A percentile compares a stretch with the other conserved stretches of the same genome.
These are phyloP conservation scores for Monopis laevigella DNA, from an alignment of 2,888 invertebrate species.

Conservation along the genomic window DNA sequence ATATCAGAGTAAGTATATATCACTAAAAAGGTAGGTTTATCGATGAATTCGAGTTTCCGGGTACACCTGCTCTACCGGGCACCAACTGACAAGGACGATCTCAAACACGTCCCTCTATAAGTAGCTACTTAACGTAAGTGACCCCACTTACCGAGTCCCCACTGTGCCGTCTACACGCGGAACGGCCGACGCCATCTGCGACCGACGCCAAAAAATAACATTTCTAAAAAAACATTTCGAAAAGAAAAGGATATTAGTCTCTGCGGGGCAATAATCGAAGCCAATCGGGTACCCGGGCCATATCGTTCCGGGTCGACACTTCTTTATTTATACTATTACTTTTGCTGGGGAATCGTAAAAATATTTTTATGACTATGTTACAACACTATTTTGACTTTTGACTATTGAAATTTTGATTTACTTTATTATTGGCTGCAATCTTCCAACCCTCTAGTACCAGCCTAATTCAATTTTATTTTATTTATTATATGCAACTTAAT, in stretches of 20 bases:
- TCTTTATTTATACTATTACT: slow-evolving; percentile 53
- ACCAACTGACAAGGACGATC: slow-evolving; percentile 3
- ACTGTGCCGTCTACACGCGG: slow-evolving; percentile 33
- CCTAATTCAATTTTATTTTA: too few relatives aligned
- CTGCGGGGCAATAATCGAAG: slow-evolving; percentile 63
- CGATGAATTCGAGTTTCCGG: slow-evolving; percentile 1
- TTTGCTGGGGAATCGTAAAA: slow-evolving; percentile 33
- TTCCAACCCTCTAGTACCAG: too few relatives aligned
- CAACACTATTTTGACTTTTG: slow-evolving; percentile 2
- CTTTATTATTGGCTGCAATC: too few relatives aligned
- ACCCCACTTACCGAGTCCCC: slow-evolving; percentile 50
- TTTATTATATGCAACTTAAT: too few relatives aligned
- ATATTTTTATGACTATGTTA: slow-evolving; percentile 29
- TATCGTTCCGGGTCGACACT: slow-evolving; percentile 46
- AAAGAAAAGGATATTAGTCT: slow-evolving; percentile 66
- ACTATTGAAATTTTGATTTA: slow-evolving; percentile 23
- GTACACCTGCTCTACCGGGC: too few relatives aligned
- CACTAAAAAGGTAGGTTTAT: slow-evolving; percentile 3
- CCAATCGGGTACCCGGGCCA: slow-evolving; percentile 60
- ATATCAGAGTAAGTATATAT: too few relatives aligned
- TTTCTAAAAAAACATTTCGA: slow-evolving; percentile 56
- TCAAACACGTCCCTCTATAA: slow-evolving; percentile 49
- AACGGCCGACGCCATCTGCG: slow-evolving; percentile 55
- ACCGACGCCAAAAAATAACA: slow-evolving; percentile 62
- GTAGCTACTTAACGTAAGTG: slow-evolving; percentile 63